Conservation (phyloP, 2,113 vertebrate genomes). For the Apteryx mantelli region DNA sequence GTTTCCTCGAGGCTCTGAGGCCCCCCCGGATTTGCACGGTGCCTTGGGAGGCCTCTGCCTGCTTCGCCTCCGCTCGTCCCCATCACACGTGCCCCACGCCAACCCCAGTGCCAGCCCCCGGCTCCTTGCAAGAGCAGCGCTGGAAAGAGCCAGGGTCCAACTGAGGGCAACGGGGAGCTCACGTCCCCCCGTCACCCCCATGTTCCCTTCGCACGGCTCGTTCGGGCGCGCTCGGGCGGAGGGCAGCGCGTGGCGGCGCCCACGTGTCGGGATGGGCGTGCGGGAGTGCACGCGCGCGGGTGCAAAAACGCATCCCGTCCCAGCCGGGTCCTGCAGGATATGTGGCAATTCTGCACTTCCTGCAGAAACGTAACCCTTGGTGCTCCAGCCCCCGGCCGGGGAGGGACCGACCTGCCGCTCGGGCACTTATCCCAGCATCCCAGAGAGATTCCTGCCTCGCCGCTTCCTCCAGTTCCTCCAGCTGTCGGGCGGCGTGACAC, state of each 20-base stretch:
- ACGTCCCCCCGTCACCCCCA: too few relatives aligned
- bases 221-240: not conserved
- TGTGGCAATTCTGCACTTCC: not conserved
- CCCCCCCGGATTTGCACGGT: not conserved
- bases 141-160: too few relatives aligned
- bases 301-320: too few relatives aligned
- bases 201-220: too few relatives aligned
- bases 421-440: not conserved
- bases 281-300: not conserved
- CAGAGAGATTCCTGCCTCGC: not conserved
- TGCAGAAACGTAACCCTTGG: not conserved
- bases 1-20: not conserved
- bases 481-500: accelerated
- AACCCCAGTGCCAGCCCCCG: too few relatives aligned
- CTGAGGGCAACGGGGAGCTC: too few relatives aligned
- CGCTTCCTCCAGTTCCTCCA: not conserved
- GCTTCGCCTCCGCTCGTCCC: not conserved
- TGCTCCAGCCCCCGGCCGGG: not conserved
- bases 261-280: too few relatives aligned
- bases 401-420: not conserved
- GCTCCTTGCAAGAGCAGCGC: too few relatives aligned
- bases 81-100: not conserved
- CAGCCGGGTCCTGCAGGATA: not conserved
- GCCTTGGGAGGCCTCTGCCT: not conserved
- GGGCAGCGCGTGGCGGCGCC: too few relatives aligned